Base-by-base conservation (phyloP, 2,888 invertebrate species). In the Lycophotia porphyrea region DNA sequence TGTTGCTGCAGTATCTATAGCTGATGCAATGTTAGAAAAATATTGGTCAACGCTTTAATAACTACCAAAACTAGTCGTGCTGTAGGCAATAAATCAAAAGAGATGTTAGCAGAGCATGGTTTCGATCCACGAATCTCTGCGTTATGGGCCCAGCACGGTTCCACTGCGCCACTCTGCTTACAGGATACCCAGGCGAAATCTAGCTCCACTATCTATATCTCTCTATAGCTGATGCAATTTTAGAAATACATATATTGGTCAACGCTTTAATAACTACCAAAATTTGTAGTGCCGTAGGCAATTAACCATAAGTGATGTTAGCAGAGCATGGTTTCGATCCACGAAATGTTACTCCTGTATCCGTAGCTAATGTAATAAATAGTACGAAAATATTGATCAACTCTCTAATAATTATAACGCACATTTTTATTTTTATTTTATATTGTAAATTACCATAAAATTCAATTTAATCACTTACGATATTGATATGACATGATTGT, bases 91-190 rank as follows among this genome's bases (percentile, higher is more conserved):
- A 31, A 21, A 36, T n/a, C 67, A 81, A 80, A 77, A 67, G 8
- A 7, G 2, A 11, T 44, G 1, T 65, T 84, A 80, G 83, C 86
- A 85, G 80, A 88, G 82, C 77, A 5, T 85, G 98, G 98, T 98
- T 98, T 98, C 98, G 98, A 98, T 98, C 98, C 97, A 98, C 98
- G 98, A 98, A 98, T 98, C 98, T 98, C 98, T 98, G 98, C 98
- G 98, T 98, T 98, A 98, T 98, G 98, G 97, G 98, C 97, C 97
- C 97, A 97, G 97, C 97, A 98, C 97, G 97, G 97, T 97, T 98
- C 98, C 97, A 97, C 97, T 98, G 98, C 98, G 97, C 98, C 97
- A 98, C 97, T 98, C 97, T 97, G 97, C 98, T 97, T 77, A 31
- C 44, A 27, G 5, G 9, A 8, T 39, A 36, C 1, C 3, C 0